These are phyloP conservation scores for Perithous albicinctus DNA, from an alignment of 2,888 invertebrate genomes.

Conservation along the genomic window DNA sequence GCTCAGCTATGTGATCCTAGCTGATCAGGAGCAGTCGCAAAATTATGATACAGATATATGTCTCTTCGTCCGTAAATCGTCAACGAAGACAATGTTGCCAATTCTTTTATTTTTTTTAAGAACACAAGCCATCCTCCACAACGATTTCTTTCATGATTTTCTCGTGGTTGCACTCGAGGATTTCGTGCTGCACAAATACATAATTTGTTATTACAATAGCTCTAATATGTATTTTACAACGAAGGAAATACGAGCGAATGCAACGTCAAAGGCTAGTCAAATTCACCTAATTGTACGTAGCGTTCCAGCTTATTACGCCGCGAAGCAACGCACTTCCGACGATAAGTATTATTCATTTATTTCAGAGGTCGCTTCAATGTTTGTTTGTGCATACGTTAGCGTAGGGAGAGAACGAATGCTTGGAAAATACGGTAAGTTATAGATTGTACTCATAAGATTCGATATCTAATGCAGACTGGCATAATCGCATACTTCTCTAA, in stretches of 20 bases:
- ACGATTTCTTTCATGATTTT: slow-evolving; percentile 67
- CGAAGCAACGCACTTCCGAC: slow-evolving; percentile 20
- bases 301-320: background rate
- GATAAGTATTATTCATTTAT: slow-evolving; percentile 17
- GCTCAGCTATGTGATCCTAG: slow-evolving; percentile 56
- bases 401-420: slow-evolving; percentile 42
- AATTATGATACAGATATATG: slow-evolving; percentile 52
- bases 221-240: slow-evolving; percentile 56
- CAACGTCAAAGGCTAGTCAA: slow-evolving; percentile 60
- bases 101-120: too few relatives aligned
- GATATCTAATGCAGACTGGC: slow-evolving; percentile 40
- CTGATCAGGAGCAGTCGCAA: slow-evolving; percentile 45
- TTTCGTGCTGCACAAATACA: slow-evolving; percentile 74
- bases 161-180: slow-evolving; percentile 64
- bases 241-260: slow-evolving; percentile 62
- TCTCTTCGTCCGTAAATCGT: slow-evolving; percentile 21
- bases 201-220: slow-evolving; percentile 59
- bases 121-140: slow-evolving; percentile 54
- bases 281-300: slow-evolving; percentile 54
- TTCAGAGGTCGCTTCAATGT: slow-evolving; percentile 32
- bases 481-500: slow-evolving; percentile 36
- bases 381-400: slow-evolving; percentile 26
- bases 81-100: slow-evolving; percentile 26
- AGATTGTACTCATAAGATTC: slow-evolving; percentile 34
- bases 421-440: slow-evolving; percentile 32